phyloP scores from a whole-genome alignment of 2,797 vertebrate genomes.

The Centroberyx gerrardi region DNA sequence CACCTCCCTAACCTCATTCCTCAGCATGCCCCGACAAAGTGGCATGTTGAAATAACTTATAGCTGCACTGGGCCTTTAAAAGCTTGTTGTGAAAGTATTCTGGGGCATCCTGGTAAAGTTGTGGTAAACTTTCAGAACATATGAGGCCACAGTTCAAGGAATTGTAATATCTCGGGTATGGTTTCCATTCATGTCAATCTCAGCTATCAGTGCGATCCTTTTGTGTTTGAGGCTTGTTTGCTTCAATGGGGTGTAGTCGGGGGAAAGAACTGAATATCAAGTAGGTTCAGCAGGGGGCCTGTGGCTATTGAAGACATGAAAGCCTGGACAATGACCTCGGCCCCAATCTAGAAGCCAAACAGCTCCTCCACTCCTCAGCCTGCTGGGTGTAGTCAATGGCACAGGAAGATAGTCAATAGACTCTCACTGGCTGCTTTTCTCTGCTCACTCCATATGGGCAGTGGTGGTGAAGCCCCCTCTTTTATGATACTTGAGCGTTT shows the following conservation, averaged over 20 bases:
- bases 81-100: slow-evolving; percentile 51
- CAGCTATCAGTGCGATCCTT: slow-evolving; percentile 34
- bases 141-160: background rate
- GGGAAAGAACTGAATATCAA: slow-evolving; percentile 78
- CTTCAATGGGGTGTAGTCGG: slow-evolving; percentile 58
- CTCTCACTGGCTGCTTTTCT: slow-evolving; percentile 46
- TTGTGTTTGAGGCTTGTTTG: slow-evolving; percentile 51
- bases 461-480: slow-evolving; percentile 4
- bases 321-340: slow-evolving; percentile 79
- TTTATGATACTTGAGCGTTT: slow-evolving; percentile 29
- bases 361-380: slow-evolving; percentile 73
- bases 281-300: slow-evolving; percentile 76
- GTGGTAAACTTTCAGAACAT: slow-evolving; percentile 27
- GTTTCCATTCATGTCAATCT: slow-evolving; percentile 29
- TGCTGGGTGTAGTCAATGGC: slow-evolving; percentile 76
- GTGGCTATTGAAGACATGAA: slow-evolving; percentile 73
- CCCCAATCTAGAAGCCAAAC: slow-evolving; percentile 67
- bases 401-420: slow-evolving; percentile 75
- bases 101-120: slow-evolving; percentile 20
- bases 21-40: slow-evolving; percentile 72
- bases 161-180: slow-evolving; percentile 8
- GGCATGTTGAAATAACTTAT: slow-evolving; percentile 46
- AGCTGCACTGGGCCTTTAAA: background rate
- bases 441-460: background rate
- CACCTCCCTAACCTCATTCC: slow-evolving; percentile 70